Evolutionary conservation across 2,113 vertebrate genomes (phyloP).

Genomic region (Oreochromis spilurus): DNA sequence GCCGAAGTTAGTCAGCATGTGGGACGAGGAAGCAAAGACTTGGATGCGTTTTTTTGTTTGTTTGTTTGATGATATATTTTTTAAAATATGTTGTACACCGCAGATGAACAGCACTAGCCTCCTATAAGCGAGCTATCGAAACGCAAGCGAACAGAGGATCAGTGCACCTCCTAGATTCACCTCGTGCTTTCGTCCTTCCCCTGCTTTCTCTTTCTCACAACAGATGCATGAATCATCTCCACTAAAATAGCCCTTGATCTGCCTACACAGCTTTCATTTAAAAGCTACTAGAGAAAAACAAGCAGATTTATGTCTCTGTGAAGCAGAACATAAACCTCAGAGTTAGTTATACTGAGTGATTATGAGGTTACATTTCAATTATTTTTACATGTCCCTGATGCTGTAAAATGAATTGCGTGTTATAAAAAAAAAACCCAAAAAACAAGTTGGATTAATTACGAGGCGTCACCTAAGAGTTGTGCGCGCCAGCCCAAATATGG

Average conservation of each 20-base stretch:
- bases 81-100: not conserved
- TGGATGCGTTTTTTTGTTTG: not conserved
- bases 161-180: conserved; percentile 12
- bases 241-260: conserved; percentile 46
- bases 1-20: not conserved
- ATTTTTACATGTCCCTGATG: conserved; percentile 27
- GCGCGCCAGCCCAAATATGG: conserved; percentile 1
- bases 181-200: not conserved
- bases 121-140: not conserved
- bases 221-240: conserved; percentile 42
- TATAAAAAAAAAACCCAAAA: accelerated
- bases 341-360: conserved; percentile 13
- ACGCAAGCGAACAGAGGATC: not conserved
- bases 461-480: not conserved
- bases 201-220: not conserved
- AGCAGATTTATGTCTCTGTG: conserved; percentile 16
- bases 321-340: conserved; percentile 5
- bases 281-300: not conserved
- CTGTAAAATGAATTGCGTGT: conserved; percentile 28
- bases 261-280: conserved; percentile 38
- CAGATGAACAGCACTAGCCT: not conserved
- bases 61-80: not conserved
- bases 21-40: not conserved
- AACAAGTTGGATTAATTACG: conserved; percentile 29
- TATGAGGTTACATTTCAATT: conserved; percentile 37